Base-by-base conservation (phyloP, 1,140 invertebrate species). In the Aphelinus certus region DNA sequence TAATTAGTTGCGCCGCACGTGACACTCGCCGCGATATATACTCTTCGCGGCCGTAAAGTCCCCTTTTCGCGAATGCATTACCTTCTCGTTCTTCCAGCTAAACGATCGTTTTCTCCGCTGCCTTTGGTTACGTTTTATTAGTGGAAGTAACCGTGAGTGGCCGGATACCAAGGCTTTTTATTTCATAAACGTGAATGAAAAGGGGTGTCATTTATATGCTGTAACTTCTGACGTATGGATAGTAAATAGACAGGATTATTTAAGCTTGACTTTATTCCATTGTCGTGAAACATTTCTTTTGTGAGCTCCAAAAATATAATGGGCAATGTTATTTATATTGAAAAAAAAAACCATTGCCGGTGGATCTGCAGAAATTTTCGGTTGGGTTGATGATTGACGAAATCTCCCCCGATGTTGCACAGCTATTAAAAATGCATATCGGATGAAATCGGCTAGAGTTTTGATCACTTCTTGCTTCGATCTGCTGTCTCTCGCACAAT, bases 1-100 rank as follows among this genome's bases (percentile, higher is more conserved):
- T 67, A 74, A 74, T 74, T 74, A 74, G 72, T 74, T 60, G 51
- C 65, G 72, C 65, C 63, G 58, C 72, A 74, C 72, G 72, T 63
- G 72, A 43, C 26, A 26, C 26, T 26, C 26, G 26, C 26, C 26
- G 26, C 26, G 26, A 26, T 26, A 26, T 26, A 26, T 26, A 26
- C 26, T 26, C 26, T 26, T 26, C 26, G 57, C 56, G 53, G 46
- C 58, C 67, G 48, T 69, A 65, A 55, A 72, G 66, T 60, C 45
- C n/a, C 55, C 55, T 58, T 72, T 72, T 51, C 57, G 64, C 64
- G 71, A 62, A 62, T 67, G 42, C 42, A 10, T 9, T 74, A 67
- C 4, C 68, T 53, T 67, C 63, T 60, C 56, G 45, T 73, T 73
- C 53, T 48, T 7, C 42, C 43, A 55, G 47, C 64, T 53, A 60